Conservation (phyloP, 2,888 invertebrate species). For the Euphydryas editha region DNA sequence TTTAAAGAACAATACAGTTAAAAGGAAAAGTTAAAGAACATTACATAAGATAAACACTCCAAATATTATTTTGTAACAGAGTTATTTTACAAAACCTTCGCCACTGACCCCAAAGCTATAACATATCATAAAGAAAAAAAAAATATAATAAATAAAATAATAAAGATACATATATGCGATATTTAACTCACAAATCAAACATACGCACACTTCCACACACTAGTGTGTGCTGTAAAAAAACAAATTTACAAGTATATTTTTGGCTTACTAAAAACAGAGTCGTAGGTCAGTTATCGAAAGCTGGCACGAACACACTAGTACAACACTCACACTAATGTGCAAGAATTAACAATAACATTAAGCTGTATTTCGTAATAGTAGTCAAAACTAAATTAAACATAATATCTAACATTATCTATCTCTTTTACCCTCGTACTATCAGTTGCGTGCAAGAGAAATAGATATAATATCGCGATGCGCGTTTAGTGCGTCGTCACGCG, state of each 20-base stretch:
- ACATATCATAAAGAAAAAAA: background rate
- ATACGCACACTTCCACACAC: constrained; percentile 5
- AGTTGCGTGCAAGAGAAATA: too few species aligned
- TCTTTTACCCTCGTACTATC: too few species aligned
- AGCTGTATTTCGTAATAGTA: too few species aligned
- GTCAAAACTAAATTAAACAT: too few species aligned
- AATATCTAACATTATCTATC: too few species aligned
- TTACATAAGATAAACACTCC: background rate
- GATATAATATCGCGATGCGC: too few species aligned
- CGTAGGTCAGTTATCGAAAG: background rate
- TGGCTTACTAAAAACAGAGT: background rate
- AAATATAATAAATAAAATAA: background rate
- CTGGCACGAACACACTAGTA: too few species aligned
- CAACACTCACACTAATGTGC: too few species aligned
- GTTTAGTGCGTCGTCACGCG: too few species aligned
- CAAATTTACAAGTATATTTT: background rate
- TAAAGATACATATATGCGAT: background rate
- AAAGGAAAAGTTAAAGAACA: background rate
- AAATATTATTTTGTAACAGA: background rate
- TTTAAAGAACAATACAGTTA: background rate
- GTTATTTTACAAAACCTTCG: constrained; percentile 8
- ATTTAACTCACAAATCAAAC: background rate
- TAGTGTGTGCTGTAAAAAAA: background rate
- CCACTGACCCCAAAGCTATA: constrained; percentile 7
- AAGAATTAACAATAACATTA: too few species aligned